These are phyloP conservation scores for Ametastegia equiseti DNA, from an alignment of 2,888 invertebrate species.

Conservation along the genomic window DNA sequence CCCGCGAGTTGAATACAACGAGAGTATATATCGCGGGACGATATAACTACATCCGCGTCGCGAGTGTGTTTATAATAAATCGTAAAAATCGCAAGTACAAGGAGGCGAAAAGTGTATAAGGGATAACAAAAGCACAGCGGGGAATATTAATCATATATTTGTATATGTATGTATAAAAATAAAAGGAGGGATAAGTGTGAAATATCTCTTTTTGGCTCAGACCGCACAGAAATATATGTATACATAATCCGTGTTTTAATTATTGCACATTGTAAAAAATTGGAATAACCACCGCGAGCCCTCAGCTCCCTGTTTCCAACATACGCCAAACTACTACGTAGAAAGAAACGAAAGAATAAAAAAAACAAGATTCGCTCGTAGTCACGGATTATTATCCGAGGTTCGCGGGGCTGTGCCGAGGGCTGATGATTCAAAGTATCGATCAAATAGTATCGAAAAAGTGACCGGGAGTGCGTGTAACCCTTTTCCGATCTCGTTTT, in stretches of 20 bases:
- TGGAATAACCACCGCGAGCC: too few relatives aligned
- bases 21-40: not conserved
- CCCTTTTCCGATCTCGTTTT: slow-evolving; percentile 22
- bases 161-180: too few relatives aligned
- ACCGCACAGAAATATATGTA: too few relatives aligned
- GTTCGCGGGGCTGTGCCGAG: slow-evolving; percentile 56
- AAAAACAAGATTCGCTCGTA: not conserved
- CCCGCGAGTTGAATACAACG: slow-evolving; percentile 2
- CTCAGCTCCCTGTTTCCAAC: too few relatives aligned
- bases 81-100: not conserved
- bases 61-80: too few relatives aligned
- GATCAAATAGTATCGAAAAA: slow-evolving; percentile 66
- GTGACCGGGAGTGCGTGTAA: slow-evolving; percentile 49
- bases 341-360: not conserved
- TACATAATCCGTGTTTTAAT: too few relatives aligned
- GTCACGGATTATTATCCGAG: slow-evolving; percentile 11
- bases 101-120: not conserved
- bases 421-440: slow-evolving; percentile 61
- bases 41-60: not conserved
- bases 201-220: too few relatives aligned
- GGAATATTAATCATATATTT: too few relatives aligned
- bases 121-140: too few relatives aligned
- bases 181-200: too few relatives aligned
- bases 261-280: too few relatives aligned
- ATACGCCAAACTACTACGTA: too few relatives aligned